Evolutionary conservation across 2,113 vertebrate species (phyloP), one percentile per base, ranked within the genome.

Genomic region (Corythornis cristatus): DNA sequence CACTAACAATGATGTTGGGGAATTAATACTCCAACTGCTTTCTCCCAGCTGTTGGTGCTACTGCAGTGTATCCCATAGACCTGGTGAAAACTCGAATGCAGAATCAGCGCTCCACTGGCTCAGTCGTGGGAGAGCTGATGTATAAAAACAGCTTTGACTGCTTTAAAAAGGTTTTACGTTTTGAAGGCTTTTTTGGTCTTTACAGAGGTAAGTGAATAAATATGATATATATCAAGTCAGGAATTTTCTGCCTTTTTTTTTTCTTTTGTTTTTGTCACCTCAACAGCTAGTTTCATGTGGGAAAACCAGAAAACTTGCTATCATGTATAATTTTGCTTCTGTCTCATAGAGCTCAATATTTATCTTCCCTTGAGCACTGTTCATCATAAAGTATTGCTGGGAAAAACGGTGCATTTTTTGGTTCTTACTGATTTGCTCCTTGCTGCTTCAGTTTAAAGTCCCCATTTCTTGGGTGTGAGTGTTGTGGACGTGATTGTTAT

Each of bases 141-240:
- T 99, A 99, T 93, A 99, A 99, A 97, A 99, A 98, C 98, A 99
- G 99, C 96, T 99, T 99, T 53, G 99, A 99, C 97, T 99, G 99
- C 86, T 99, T 99, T 64, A 99, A 99, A 98, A 99, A 99, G 89
- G 99, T 99, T 90, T 97, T 99, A 66, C 98, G 99, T 82, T 99
- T 98, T 45, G 99, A 99, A 96, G 99, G 99, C 94, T 97, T 99
- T 98, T 99, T 99, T 85, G 99, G 99, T 81, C 99, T 99, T 93
- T 99, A 99, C 96, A 98, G 99, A 98, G 99, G 99, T 99, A 98
- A 96, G 98, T 96, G 46, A 84, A 73, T 77, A 31, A 73, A 77
- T n/a, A 68, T n/a, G 28, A 17, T 51, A 4, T 35, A 16, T 33
- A 13, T 71, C 2, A 5, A 78, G 37, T 23, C 20, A 17, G 43